These are phyloP conservation scores for Vicugna pacos DNA, from an alignment of 2,113 vertebrate genomes.

Conservation along the genomic window DNA sequence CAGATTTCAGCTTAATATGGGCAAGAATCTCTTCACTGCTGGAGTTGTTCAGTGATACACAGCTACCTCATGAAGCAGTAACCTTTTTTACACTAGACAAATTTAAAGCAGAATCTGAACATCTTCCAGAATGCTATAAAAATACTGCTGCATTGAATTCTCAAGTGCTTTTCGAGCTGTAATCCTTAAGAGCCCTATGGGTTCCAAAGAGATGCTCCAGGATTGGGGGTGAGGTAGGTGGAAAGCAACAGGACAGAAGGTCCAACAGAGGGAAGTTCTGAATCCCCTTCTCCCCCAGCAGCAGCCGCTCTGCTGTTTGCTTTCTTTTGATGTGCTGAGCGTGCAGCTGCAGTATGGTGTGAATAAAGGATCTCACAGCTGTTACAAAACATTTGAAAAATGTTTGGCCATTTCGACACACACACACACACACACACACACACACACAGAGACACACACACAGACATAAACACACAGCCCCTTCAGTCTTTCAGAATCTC, in stretches of 20 bases:
- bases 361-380: not conserved
- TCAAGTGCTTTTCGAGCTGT: constrained; percentile 12
- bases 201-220: not conserved
- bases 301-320: not conserved
- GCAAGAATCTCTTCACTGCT: not conserved
- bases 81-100: not conserved
- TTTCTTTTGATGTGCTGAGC: not conserved
- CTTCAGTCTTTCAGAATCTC: not conserved
- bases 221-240: not conserved
- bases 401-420: not conserved
- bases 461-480: not conserved
- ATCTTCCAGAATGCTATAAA: not conserved
- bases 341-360: not conserved
- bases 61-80: not conserved
- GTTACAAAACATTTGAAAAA: not conserved
- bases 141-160: not conserved
- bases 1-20: not conserved
- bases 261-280: not conserved
- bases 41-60: not conserved
- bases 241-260: not conserved
- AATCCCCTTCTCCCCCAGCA: not conserved
- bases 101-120: not conserved
- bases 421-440: not conserved
- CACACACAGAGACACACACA: not conserved
- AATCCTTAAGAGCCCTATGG: not conserved